Conservation (phyloP, 64 coral and sea anemone genomes). For the Anthopleura sola region DNA sequence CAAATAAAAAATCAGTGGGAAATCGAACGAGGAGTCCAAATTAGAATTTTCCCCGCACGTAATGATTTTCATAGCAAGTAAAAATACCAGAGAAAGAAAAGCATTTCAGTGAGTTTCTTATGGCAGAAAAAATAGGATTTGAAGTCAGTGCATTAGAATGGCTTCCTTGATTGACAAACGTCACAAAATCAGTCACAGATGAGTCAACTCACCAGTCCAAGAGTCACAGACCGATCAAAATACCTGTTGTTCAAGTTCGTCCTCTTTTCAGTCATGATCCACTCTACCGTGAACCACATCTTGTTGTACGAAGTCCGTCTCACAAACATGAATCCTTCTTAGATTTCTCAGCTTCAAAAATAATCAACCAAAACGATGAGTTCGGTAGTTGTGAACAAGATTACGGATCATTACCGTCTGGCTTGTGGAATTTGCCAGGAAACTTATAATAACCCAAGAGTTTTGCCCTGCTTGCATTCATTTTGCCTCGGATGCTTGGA, state of each 20-base stretch:
- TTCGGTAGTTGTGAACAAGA: conserved; percentile 78
- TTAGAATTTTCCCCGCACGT: too few relatives aligned
- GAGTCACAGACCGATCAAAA: conserved; percentile 11
- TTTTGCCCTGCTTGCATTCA: conserved; percentile 86
- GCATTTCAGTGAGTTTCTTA: too few relatives aligned
- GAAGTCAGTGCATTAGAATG: background rate
- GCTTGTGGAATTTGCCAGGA: conserved; percentile 78
- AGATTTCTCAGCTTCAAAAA: background rate
- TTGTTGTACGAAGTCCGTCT: background rate
- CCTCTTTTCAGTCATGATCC: background rate
- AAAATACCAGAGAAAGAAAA: too few relatives aligned
- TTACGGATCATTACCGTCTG: conserved; percentile 80
- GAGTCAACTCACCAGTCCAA: background rate
- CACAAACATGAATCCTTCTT: background rate
- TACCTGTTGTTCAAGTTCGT: background rate
- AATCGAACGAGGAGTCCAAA: too few relatives aligned
- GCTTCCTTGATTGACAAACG: background rate
- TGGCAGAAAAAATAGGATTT: too few relatives aligned
- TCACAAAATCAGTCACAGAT: background rate
- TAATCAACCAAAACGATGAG: conserved; percentile 37
- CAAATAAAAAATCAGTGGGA: too few relatives aligned
- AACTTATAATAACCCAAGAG: conserved; percentile 84
- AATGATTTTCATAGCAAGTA: too few relatives aligned
- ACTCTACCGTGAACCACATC: conserved; percentile 1
- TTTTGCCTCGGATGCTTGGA: conserved; percentile 86